Conservation (phyloP, 1,140 invertebrate genomes). For the Melanaphis sacchari region DNA sequence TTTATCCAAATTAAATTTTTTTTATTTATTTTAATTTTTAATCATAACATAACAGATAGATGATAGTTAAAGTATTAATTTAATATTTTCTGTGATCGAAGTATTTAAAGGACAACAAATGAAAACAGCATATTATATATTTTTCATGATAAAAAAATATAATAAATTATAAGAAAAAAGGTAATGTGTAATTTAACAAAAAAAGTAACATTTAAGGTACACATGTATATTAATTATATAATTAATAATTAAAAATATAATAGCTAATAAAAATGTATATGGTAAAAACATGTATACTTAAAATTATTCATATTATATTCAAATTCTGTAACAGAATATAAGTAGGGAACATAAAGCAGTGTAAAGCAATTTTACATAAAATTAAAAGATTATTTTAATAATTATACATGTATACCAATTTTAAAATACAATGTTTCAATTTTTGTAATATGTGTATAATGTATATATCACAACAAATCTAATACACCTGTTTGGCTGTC, state of each 20-base stretch:
- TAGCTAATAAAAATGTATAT: neutral
- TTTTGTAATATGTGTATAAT: neutral
- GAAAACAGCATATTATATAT: conserved; percentile 25
- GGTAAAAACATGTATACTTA: neutral
- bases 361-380: neutral
- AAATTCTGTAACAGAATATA: conserved; percentile 17
- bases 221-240: conserved; percentile 29
- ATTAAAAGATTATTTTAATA: conserved; percentile 6
- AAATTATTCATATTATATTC: neutral
- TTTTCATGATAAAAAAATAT: conserved; percentile 38
- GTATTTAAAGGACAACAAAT: neutral
- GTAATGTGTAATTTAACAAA: conserved; percentile 1
- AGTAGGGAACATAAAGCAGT: conserved; percentile 21
- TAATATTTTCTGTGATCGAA: too few species aligned
- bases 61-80: too few species aligned
- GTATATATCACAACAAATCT: conserved; percentile 18
- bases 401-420: conserved; percentile 42
- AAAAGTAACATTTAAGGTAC: conserved; percentile 37
- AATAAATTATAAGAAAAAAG: conserved; percentile 13
- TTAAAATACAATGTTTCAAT: conserved; percentile 22
- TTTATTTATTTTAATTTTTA: neutral
- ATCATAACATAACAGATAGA: neutral
- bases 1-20: too few species aligned
- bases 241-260: neutral
- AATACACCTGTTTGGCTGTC: neutral